Percentiles rank a stretch among this genome's conserved stretches.
Evolutionary conservation across 2,797 vertebrate genomes (phyloP).

Genomic region (Ctenosaura bakeri): DNA sequence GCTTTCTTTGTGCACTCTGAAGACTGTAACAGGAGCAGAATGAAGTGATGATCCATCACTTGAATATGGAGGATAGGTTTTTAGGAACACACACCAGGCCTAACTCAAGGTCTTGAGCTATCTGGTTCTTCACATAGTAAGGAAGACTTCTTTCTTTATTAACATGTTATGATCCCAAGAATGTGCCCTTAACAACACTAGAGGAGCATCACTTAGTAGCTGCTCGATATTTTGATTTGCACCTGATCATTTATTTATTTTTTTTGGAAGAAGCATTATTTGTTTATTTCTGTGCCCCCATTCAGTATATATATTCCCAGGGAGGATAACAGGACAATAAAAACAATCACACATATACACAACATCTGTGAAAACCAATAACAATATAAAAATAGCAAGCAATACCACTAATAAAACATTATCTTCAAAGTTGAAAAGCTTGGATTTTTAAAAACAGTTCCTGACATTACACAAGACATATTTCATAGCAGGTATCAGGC

Average conservation of each 20-base stretch:
- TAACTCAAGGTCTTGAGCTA: background rate
- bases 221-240: background rate
- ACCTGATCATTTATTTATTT: background rate
- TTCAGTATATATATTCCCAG: background rate
- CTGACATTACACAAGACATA: background rate
- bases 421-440: background rate
- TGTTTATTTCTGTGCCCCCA: background rate
- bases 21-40: background rate
- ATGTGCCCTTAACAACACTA: background rate
- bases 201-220: background rate
- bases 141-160: background rate
- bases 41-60: no score
- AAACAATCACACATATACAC: no score
- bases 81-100: no score
- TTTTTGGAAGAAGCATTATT: background rate
- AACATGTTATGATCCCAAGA: no score
- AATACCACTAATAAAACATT: background rate
- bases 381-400: background rate
- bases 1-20: no score
- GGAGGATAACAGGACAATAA: background rate
- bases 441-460: background rate
- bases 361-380: background rate
- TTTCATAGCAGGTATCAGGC: background rate
- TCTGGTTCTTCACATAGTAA: background rate
- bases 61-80: no score